Base-by-base conservation (phyloP, 2,797 vertebrate genomes). In the Neosilurus hyrtlii region DNA sequence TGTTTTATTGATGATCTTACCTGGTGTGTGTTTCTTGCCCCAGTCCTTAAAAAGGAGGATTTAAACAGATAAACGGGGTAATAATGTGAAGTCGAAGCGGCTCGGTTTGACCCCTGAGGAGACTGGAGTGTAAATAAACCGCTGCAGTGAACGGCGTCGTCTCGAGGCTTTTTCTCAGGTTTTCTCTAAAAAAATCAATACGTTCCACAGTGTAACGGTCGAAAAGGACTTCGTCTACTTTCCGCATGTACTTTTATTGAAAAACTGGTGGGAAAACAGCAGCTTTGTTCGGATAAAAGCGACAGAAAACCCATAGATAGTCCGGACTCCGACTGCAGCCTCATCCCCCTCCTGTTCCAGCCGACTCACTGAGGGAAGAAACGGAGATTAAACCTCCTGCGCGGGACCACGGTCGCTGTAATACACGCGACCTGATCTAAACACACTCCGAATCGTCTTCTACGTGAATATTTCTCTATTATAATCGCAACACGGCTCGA, bases 231-330 rank as follows among this genome's bases (percentile, higher is more conserved):
- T 91, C 87, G 89, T 87, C 90, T 93, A 89, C 89, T 85, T 82
- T 87, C 79, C 2, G 26, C 20, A 79, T 83, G 90, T 88, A 89
- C 88, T 86, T 91, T 90, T 93, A 93, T 94, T 87, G 78, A 91
- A 89, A 93, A 92, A 26, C 91, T 5, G 92, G 87, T 80, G 91
- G 87, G 7, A 30, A 71, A 85, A 93, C 90, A 51, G 75, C 59
- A 51, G 75, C 35, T 63, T 51, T 78, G 75, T 51, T 51, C 22
- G 1, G n/a, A 51, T 89, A 94, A 91, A 91, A 91, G 91, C 83
- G 92, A 93, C 88, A 93, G 93, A 86, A 92, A 89, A 91, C 90
- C 91, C 91, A 90, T 72, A 88, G 91, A 90, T 86, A 86, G 90
- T 80, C 87, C 90, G 87, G 91, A 88, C 84, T 91, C 89, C 88